Evolutionary conservation across 2,113 vertebrate species (phyloP).

Genomic region (Acanthisitta chloris): DNA sequence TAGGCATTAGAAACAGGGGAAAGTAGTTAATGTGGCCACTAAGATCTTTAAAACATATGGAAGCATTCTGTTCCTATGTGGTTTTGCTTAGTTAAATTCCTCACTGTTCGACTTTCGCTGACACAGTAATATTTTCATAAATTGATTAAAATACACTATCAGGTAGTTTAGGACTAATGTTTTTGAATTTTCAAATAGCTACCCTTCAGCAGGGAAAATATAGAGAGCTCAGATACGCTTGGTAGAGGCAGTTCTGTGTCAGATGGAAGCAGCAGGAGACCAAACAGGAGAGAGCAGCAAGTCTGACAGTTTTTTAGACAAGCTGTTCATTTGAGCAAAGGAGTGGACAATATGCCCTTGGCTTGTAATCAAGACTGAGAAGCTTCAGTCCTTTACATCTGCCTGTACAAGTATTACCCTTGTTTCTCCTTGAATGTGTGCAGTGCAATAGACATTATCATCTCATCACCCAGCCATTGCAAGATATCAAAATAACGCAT

Average conservation of each 20-base stretch:
- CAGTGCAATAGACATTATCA: neutral
- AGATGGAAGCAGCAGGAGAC: conserved; percentile 20
- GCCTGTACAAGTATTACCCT: neutral
- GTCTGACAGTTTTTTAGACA: conserved; percentile 32
- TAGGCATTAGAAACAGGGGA: neutral
- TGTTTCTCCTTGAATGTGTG: neutral
- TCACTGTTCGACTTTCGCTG: neutral
- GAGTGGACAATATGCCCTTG: neutral
- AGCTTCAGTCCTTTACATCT: neutral
- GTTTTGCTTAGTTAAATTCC: neutral
- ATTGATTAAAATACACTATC: neutral
- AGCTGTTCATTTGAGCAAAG: conserved; percentile 17
- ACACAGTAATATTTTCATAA: neutral
- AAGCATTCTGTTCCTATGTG: neutral
- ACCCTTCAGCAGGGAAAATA: neutral
- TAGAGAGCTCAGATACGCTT: neutral
- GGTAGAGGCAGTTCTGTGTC: neutral
- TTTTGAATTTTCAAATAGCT: neutral
- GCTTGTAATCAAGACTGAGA: neutral
- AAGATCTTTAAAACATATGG: neutral
- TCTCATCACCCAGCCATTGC: neutral
- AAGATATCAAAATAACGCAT: neutral
- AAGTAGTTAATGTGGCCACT: neutral
- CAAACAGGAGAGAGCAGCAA: neutral
- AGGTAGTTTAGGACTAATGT: neutral